These are phyloP conservation scores for Lasioglossum zephyrum DNA, from an alignment of 2,888 invertebrate species.

Conservation along the genomic window DNA sequence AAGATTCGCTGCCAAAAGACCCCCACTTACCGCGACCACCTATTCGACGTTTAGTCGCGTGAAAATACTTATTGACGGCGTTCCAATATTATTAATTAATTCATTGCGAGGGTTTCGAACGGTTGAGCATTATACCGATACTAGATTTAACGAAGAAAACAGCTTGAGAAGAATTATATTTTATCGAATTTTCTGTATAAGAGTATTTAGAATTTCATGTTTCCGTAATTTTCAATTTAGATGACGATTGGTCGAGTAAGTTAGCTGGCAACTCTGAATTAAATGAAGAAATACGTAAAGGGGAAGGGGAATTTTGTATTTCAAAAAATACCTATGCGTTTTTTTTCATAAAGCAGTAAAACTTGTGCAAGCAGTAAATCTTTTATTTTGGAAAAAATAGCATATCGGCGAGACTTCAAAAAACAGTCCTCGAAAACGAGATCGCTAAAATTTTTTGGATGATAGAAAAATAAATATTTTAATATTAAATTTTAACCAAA, in stretches of 20 bases:
- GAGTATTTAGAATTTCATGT: not conserved
- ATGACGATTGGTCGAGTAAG: not conserved
- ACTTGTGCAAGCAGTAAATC: too few relatives aligned
- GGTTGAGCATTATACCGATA: not conserved
- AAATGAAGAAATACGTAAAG: too few relatives aligned
- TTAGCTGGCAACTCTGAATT: not conserved
- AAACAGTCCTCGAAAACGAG: too few relatives aligned
- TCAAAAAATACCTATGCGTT: too few relatives aligned
- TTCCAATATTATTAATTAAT: not conserved
- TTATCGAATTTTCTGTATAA: not conserved
- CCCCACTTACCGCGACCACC: not conserved
- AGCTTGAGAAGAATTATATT: not conserved
- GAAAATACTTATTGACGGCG: not conserved
- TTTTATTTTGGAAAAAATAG: too few relatives aligned
- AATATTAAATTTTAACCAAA: not conserved
- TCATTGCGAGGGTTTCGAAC: not conserved
- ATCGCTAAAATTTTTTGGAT: not conserved
- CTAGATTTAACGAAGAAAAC: not conserved
- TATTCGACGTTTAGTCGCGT: not conserved
- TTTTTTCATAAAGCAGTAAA: too few relatives aligned
- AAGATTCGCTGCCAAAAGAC: not conserved
- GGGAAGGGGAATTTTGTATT: too few relatives aligned
- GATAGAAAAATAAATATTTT: not conserved
- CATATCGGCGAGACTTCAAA: too few relatives aligned
- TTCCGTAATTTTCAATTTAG: not conserved